phyloP scores from a whole-genome alignment of 1,140 invertebrate species.

The Camponotus floridanus region DNA sequence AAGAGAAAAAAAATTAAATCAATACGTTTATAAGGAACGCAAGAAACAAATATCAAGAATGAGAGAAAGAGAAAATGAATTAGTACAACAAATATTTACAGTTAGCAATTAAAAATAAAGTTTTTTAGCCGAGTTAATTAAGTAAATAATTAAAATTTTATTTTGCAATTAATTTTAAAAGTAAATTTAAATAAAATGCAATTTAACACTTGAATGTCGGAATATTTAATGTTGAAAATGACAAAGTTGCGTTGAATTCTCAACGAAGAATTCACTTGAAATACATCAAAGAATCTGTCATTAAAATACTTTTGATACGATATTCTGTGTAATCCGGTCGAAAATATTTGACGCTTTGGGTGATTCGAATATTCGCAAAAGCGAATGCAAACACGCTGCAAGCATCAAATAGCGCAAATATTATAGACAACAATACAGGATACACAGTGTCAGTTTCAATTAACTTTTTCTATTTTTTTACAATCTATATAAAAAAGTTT shows the following conservation, averaged over 20 bases:
- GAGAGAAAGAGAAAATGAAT: too few species aligned
- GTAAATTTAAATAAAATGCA: not conserved
- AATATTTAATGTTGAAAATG: slow-evolving; percentile 23
- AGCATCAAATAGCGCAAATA: slow-evolving; percentile 48
- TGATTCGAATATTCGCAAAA: slow-evolving; percentile 50
- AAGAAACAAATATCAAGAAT: too few species aligned
- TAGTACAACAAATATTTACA: not conserved
- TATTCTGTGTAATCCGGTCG: slow-evolving; percentile 28
- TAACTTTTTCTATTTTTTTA: slow-evolving; percentile 14
- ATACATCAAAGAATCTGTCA: slow-evolving; percentile 44
- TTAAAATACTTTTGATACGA: slow-evolving; percentile 44
- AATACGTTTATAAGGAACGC: too few species aligned
- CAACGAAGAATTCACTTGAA: slow-evolving; percentile 18
- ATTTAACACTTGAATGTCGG: not conserved
- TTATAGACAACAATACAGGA: slow-evolving; percentile 34
- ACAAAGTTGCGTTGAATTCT: slow-evolving; percentile 1
- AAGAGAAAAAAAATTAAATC: too few species aligned
- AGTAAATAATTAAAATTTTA: too few species aligned
- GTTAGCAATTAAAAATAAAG: not conserved
- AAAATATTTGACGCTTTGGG: slow-evolving; percentile 57
- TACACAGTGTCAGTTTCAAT: not conserved
- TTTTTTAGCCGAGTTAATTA: not conserved
- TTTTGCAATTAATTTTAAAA: not conserved
- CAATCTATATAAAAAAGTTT: not conserved
- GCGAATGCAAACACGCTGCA: slow-evolving; percentile 34